phyloP scores from a whole-genome alignment of 2,888 invertebrate species.

The Eubasilissa splendida region DNA sequence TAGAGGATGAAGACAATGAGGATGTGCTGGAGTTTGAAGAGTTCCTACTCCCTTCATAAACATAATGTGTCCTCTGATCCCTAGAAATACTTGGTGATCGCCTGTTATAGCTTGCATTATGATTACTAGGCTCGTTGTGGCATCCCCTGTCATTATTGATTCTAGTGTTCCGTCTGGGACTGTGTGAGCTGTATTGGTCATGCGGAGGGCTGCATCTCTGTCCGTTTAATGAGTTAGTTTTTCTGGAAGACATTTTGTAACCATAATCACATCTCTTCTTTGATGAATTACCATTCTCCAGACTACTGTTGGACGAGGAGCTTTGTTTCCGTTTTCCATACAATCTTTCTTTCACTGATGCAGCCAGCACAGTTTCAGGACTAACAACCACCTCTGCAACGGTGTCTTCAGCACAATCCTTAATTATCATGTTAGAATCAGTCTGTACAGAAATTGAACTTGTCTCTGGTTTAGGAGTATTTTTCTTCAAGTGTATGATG shows the following conservation, averaged over 20 bases:
- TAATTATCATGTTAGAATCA: conserved; percentile 62
- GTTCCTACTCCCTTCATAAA: conserved; percentile 55
- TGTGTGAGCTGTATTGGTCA: conserved; percentile 63
- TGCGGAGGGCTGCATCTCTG: conserved; percentile 63
- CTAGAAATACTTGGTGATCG: conserved; percentile 61
- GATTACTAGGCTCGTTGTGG: conserved; percentile 53
- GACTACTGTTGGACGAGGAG: conserved; percentile 42
- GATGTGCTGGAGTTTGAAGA: conserved; percentile 62
- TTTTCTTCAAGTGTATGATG: conserved; percentile 77
- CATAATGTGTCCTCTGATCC: conserved; percentile 61
- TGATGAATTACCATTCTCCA: conserved; percentile 22
- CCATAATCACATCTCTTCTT: conserved; percentile 60
- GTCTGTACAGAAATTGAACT: conserved; percentile 72
- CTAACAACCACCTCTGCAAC: background rate
- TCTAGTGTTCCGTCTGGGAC: conserved; percentile 43
- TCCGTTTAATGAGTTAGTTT: conserved; percentile 44
- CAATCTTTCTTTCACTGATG: conserved; percentile 21
- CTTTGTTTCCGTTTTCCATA: conserved; percentile 47
- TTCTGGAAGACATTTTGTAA: conserved; percentile 57
- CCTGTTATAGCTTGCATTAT: conserved; percentile 59
- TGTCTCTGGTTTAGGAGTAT: conserved; percentile 69
- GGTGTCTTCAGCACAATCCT: background rate
- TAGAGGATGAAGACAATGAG: conserved; percentile 34
- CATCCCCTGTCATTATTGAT: conserved; percentile 51
- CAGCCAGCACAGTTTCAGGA: background rate